A percentile compares a stretch with the other conserved stretches of the same genome.
Evolutionary conservation across 2,888 invertebrate genomes (phyloP).

Genomic region (Mythimna vitellina): DNA sequence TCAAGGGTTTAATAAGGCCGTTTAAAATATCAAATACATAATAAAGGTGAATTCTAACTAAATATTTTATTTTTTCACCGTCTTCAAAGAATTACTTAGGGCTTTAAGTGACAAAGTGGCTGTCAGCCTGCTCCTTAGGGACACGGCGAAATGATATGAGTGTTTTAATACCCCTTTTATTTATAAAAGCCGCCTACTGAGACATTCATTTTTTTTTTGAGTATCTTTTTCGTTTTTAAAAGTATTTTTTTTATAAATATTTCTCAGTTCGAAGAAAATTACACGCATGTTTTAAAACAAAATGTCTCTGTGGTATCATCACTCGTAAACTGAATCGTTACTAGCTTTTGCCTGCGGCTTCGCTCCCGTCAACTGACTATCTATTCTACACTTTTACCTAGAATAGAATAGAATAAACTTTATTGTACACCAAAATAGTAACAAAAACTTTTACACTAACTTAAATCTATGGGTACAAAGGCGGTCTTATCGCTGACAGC

Average conservation of each 20-base stretch:
- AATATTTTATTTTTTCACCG: background rate
- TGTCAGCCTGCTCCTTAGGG: slow-evolving; percentile 30
- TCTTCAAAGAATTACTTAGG: background rate
- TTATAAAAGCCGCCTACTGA: background rate
- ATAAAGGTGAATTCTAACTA: background rate
- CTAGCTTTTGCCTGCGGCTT: too few relatives aligned
- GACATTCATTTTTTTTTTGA: background rate
- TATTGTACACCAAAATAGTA: too few relatives aligned
- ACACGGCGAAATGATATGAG: slow-evolving; percentile 17
- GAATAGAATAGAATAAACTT: too few relatives aligned
- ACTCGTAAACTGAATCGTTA: background rate
- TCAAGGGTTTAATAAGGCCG: too few relatives aligned
- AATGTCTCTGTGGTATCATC: background rate
- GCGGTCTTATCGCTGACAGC: too few relatives aligned
- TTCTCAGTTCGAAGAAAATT: background rate
- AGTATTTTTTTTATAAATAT: background rate
- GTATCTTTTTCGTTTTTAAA: background rate
- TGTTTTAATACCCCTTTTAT: slow-evolving; percentile 7
- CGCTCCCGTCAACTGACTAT: too few relatives aligned
- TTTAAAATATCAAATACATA: background rate
- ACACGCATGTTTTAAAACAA: too few relatives aligned
- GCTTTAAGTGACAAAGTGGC: background rate
- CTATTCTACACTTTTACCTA: too few relatives aligned
- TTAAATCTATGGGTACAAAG: too few relatives aligned
- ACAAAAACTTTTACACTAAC: too few relatives aligned